Percentiles rank a stretch among this genome's conserved stretches.
phyloP scores from a whole-genome alignment of 2,797 vertebrate genomes.

The Cuculus canorus region DNA sequence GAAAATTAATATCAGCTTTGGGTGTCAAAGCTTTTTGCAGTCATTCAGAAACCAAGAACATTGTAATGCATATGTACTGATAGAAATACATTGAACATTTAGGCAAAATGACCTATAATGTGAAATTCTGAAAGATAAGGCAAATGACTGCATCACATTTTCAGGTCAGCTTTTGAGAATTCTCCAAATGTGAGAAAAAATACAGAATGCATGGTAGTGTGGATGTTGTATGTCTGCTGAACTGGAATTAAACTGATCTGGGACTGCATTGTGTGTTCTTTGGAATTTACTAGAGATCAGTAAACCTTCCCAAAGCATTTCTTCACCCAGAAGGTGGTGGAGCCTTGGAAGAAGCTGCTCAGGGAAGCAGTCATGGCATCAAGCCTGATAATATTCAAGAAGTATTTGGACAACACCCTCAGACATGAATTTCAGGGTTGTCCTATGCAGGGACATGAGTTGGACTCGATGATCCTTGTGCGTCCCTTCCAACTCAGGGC shows the following conservation, averaged over 20 bases:
- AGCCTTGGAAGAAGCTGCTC: too few relatives aligned
- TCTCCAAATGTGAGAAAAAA: not conserved
- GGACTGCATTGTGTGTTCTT: not conserved
- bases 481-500: too few relatives aligned
- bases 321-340: too few relatives aligned
- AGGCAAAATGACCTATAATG: not conserved
- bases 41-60: not conserved
- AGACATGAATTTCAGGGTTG: too few relatives aligned
- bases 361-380: too few relatives aligned
- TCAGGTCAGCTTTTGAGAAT: not conserved
- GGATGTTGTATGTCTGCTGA: not conserved
- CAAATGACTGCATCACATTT: not conserved
- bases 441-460: too few relatives aligned
- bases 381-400: too few relatives aligned
- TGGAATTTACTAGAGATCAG: not conserved
- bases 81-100: not conserved
- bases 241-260: not conserved
- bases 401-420: too few relatives aligned
- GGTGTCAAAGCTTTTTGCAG: not conserved
- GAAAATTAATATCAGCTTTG: not conserved
- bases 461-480: too few relatives aligned
- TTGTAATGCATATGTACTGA: not conserved
- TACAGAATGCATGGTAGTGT: rapidly evolving
- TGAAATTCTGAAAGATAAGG: not conserved
- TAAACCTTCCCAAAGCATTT: not conserved